Evolutionary conservation across 2,888 invertebrate species (phyloP), one percentile per base, ranked within the genome.

Genomic region (Cataglyphis livida): DNA sequence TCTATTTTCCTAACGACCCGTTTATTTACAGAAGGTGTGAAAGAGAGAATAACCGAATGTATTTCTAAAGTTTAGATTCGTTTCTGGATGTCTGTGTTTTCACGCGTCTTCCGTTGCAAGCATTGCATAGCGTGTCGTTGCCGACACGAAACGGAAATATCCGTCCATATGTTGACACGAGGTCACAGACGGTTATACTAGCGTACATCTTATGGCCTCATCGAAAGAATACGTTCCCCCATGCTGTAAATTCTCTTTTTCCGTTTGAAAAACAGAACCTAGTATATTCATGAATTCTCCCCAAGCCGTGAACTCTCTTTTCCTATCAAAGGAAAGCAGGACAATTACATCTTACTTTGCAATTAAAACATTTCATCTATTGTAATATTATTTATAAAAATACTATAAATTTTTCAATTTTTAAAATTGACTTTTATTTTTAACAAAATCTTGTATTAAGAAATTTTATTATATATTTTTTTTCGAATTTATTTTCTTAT

Each of bases 91-190:
- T 51, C 51, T 78, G 78, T 78, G 70, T 79, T 59, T 81, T 78
- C 78, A 78, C 78, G 51, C 64, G 62, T 62, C 62, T 64, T 71
- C 48, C 62, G 51, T 82, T 78, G 59, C 59, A 48, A 59, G n/a
- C 78, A 12, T 32, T 35, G 57, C 44, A 44, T 44, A 79, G 78
- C 35, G 61, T 62, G 62, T 48, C 21, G 64, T 44, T 64, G 28
- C 68, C 35, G 32, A 32, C 35, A 54, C 73, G 81, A 85, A 83
- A 85, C 86, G 90, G 90, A 90, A 90, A 89, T 86, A 86, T 84
- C 85, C 81, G 70, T 89, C 85, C 83, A 84, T 85, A 90, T 90
- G 89, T 90, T 90, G 89, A 90, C 85, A 87, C 81, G 86, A 76
- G 57, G 85, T 85, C 85, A 84, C 85, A 86, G 68, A 35, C 71